Evolutionary conservation across 2,888 invertebrate genomes (phyloP).

Genomic region (Timema cristinae): DNA sequence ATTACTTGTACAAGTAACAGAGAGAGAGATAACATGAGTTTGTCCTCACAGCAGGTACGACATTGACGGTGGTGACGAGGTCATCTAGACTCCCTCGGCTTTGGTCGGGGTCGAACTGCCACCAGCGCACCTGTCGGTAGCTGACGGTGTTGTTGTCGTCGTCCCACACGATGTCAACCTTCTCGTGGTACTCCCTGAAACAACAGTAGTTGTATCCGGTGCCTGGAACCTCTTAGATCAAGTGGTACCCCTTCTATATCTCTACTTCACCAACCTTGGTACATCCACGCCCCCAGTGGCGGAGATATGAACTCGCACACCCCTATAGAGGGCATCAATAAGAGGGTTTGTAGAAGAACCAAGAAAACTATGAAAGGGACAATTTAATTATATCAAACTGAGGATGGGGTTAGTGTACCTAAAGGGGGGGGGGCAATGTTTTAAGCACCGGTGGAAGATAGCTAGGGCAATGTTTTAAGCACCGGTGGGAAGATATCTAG

Average conservation of each 20-base stretch:
- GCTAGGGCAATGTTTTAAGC: too few relatives aligned
- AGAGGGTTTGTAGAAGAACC: too few relatives aligned
- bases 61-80: conserved; percentile 67
- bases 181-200: conserved; percentile 46
- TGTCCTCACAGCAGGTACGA: conserved; percentile 45
- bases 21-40: too few relatives aligned
- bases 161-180: conserved; percentile 70
- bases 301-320: too few relatives aligned
- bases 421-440: too few relatives aligned
- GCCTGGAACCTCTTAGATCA: not conserved
- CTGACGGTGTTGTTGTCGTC: conserved; percentile 64
- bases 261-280: not conserved
- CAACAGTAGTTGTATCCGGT: not conserved
- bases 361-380: too few relatives aligned
- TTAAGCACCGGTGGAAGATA: too few relatives aligned
- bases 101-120: conserved; percentile 62
- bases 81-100: conserved; percentile 69
- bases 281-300: not conserved
- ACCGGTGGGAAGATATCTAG: too few relatives aligned
- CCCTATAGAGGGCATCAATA: too few relatives aligned
- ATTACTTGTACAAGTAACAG: too few relatives aligned
- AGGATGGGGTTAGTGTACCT: too few relatives aligned
- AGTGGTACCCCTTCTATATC: not conserved
- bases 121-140: conserved; percentile 63
- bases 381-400: too few relatives aligned